Base-by-base conservation (phyloP, 2,888 invertebrate genomes). In the Andrena hattorfiana region DNA sequence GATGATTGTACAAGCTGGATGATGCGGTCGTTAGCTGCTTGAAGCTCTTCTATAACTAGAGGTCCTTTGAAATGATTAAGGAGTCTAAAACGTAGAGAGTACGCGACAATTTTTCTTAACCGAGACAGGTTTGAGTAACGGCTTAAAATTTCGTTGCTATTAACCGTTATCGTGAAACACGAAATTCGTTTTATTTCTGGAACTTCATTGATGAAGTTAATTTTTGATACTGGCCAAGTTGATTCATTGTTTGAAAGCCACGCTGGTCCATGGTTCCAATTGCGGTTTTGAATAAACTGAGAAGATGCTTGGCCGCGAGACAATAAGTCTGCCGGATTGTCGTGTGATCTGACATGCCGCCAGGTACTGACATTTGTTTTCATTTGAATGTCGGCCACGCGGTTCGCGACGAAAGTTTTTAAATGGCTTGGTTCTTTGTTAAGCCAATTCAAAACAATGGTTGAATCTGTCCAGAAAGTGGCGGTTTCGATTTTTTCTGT, bases 321-420 rank as follows among this genome's bases (percentile, higher is more conserved):
- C 4, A 74, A 0, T 0, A 48, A 2, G 0, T 67, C 74, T 0
- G 66, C 74, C 1, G 66, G 59, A n/a, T 74, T 74, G 2, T 66
- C 7, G 0, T 13, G 0, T 0, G 73, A 59, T 10, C 2, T 7
- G 10, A 70, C 16, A n/a, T 59, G 69, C 0, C 42, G 59, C 69
- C 59, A 70, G 1, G 4, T 8, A 2, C 3, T 8, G 1, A 5
- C 4, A 0, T 48, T 2, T 0, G 59, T 60, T 28, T 72, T 72
- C 2, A 2, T 16, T 7, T 75, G 67, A 0, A 75, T 68, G 0
- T 75, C 51, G 0, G 75, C n/a, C 0, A 68, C 60, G 3, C 75
- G 49, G 2, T 75, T 75, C 0, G 75, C 60, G 0, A 62, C 68
- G 2, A 68, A 75, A 0, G 75, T 75, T 54, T 75, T 62, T 1